A percentile compares a stretch with the other conserved stretches of the same genome.
These are phyloP conservation scores for Lottia gigantea DNA, from an alignment of 2,888 invertebrate species.

Conservation along the genomic window DNA sequence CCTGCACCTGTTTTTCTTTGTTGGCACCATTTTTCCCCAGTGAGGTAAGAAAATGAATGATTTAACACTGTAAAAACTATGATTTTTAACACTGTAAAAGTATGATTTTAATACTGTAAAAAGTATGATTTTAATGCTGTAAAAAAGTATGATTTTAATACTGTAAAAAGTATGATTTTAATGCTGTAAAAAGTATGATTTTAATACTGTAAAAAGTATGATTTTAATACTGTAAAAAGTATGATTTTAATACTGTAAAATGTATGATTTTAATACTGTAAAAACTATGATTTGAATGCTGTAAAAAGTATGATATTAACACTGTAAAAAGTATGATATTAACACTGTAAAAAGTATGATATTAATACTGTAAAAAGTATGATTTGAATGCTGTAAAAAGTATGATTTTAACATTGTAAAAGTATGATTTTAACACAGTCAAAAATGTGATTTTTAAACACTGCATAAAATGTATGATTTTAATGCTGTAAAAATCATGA, in stretches of 20 bases:
- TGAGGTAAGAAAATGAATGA: slow-evolving; percentile 39
- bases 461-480: no score
- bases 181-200: background rate
- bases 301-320: no score
- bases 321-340: no score
- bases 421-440: background rate
- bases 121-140: background rate
- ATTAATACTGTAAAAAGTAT: no score
- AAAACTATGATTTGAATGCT: no score
- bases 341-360: no score
- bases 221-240: background rate
- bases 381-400: no score
- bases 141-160: background rate
- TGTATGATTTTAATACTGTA: no score
- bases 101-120: background rate
- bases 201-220: background rate
- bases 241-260: no score
- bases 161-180: background rate
- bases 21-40: slow-evolving; percentile 54
- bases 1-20: slow-evolving; percentile 47
- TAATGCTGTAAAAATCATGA: no score
- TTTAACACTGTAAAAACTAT: no score
- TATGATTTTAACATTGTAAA: background rate
- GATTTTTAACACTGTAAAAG: background rate
- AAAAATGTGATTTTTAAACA: background rate